Evolutionary conservation across 2,888 invertebrate species (phyloP).

Genomic region (Trichopoda pennipes): DNA sequence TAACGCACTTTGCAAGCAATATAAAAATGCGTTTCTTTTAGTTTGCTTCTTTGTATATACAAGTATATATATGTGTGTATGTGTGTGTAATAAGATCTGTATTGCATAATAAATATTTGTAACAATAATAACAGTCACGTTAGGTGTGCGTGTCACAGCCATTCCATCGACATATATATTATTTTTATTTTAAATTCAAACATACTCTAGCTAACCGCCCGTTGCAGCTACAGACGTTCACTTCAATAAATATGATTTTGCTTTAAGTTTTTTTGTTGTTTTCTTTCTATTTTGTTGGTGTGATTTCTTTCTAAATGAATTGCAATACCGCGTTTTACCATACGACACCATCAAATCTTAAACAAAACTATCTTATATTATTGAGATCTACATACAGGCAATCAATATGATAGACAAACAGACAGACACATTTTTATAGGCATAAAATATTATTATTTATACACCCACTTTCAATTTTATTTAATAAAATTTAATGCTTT

Average conservation of each 20-base stretch:
- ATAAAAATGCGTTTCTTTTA: conserved; percentile 28
- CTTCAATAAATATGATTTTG: conserved; percentile 53
- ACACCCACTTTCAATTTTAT: conserved; percentile 28
- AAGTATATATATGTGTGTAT: neutral
- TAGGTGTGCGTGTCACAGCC: conserved; percentile 54
- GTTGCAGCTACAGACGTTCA: conserved; percentile 45
- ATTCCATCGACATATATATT: conserved; percentile 30
- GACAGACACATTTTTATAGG: too few relatives aligned
- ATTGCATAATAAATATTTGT: conserved; percentile 61
- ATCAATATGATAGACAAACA: conserved; percentile 28
- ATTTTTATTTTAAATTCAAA: conserved; percentile 36
- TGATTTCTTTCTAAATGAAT: conserved; percentile 19
- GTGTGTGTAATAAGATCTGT: conserved; percentile 61
- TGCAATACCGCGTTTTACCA: conserved; percentile 28
- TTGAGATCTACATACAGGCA: conserved; percentile 42
- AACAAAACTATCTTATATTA: conserved; percentile 19
- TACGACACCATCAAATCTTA: conserved; percentile 24
- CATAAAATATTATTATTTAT: neutral
- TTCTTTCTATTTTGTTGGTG: conserved; percentile 16
- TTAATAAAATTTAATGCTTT: conserved; percentile 9
- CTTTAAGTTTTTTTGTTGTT: conserved; percentile 5
- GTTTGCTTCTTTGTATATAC: neutral
- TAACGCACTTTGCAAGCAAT: conserved; percentile 43
- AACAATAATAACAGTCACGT: conserved; percentile 45
- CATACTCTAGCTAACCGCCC: neutral